phyloP scores from a whole-genome alignment of 2,113 vertebrate genomes.

The Chauna torquata region DNA sequence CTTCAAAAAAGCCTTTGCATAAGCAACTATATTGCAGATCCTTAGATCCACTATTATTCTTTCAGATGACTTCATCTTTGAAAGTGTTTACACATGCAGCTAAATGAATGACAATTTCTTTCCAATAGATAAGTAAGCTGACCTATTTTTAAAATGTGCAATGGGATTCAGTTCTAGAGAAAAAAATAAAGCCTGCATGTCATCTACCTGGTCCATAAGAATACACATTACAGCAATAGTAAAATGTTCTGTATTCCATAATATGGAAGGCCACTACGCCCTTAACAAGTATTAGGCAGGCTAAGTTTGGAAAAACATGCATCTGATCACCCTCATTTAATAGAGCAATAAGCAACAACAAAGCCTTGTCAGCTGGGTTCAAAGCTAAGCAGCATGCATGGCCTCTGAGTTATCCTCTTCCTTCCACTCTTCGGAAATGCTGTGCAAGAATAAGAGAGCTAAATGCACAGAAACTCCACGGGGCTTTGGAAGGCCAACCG shows the following conservation, averaged over 20 bases:
- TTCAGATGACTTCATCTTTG: neutral
- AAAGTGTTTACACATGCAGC: neutral
- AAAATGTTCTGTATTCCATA: neutral
- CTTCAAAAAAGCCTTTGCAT: neutral
- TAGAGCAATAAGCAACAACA: neutral
- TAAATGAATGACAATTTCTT: neutral
- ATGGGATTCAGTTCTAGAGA: accelerated
- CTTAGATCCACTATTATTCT: neutral
- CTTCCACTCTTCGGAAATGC: neutral
- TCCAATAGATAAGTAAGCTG: neutral
- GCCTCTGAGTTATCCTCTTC: neutral
- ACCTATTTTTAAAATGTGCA: neutral
- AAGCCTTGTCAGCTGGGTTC: neutral
- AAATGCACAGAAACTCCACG: accelerated
- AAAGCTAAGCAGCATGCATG: neutral
- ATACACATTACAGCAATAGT: neutral
- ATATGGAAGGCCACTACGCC: accelerated
- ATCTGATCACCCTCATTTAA: neutral
- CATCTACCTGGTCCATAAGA: neutral
- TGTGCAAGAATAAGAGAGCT: neutral
- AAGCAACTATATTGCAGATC: neutral
- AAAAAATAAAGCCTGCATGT: neutral
- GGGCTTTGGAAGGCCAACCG: too few relatives aligned
- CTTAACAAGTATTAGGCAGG: neutral
- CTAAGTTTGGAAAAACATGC: neutral